A percentile compares a stretch with the other conserved stretches of the same genome.
Evolutionary conservation across 2,113 vertebrate species (phyloP).

Genomic region (Copsychus sechellarum): DNA sequence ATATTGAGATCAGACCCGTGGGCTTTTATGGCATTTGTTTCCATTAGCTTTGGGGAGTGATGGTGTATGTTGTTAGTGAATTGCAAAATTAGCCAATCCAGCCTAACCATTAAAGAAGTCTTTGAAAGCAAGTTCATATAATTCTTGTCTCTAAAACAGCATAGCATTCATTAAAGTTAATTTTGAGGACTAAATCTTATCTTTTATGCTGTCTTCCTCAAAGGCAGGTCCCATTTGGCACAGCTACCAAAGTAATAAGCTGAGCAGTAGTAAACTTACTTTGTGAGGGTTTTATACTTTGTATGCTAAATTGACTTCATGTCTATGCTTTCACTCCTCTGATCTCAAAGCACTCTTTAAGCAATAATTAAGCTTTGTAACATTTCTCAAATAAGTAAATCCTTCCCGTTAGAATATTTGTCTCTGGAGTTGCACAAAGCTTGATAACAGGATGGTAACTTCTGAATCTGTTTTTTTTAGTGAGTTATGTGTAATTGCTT

Average conservation of each 20-base stretch:
- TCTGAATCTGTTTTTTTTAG: neutral
- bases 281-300: neutral
- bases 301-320: neutral
- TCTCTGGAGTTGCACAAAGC: neutral
- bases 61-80: neutral
- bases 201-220: neutral
- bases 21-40: neutral
- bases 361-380: conserved; percentile 1
- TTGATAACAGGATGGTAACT: neutral
- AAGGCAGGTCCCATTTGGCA: neutral
- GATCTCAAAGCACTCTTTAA: conserved; percentile 6
- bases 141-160: neutral
- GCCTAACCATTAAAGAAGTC: neutral
- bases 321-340: neutral
- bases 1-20: neutral
- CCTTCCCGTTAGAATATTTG: neutral
- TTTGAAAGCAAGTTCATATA: conserved; percentile 1
- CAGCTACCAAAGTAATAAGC: conserved; percentile 15
- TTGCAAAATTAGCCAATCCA: neutral
- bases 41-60: neutral
- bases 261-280: neutral
- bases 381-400: neutral
- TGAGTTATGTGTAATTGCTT: neutral
- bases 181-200: neutral
- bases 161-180: neutral